Percentiles rank a stretch among this genome's conserved stretches.
phyloP scores from a whole-genome alignment of 1,140 invertebrate genomes.

The Idris sp. region DNA sequence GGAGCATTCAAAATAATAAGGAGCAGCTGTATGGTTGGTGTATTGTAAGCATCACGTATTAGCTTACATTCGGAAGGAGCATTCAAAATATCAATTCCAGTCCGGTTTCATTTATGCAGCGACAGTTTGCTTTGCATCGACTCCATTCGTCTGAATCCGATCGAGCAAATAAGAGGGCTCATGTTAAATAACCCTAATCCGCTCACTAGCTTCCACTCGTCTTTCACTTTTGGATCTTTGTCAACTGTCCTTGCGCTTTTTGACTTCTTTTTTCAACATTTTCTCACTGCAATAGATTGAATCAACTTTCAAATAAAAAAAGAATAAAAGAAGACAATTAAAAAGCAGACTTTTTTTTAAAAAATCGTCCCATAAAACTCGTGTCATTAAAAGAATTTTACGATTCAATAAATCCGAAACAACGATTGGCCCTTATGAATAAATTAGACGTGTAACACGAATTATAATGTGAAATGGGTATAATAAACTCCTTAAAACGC shows the following conservation, averaged over 20 bases:
- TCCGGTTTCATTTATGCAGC: constrained; percentile 53
- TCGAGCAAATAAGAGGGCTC: constrained; percentile 54
- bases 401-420: constrained; percentile 30
- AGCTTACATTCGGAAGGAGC: constrained; percentile 29
- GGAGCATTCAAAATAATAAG: not conserved
- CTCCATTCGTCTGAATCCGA: constrained; percentile 48
- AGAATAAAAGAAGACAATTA: no score
- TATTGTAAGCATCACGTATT: constrained; percentile 55
- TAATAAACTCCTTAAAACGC: constrained; percentile 29
- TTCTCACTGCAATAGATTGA: no score
- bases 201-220: constrained; percentile 6
- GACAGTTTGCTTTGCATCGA: constrained; percentile 53
- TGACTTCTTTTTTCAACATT: no score
- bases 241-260: no score
- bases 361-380: no score
- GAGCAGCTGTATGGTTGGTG: constrained; percentile 29
- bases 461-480: constrained; percentile 36
- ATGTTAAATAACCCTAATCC: constrained; percentile 56
- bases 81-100: constrained; percentile 44
- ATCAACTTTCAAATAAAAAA: no score
- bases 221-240: not conserved
- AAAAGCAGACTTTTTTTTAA: no score
- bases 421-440: constrained; percentile 44
- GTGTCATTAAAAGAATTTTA: no score
- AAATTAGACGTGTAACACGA: constrained; percentile 46